Percentiles rank a stretch among this genome's conserved stretches.
phyloP scores from a whole-genome alignment of 1,140 invertebrate genomes.

The Nephila pilipes region DNA sequence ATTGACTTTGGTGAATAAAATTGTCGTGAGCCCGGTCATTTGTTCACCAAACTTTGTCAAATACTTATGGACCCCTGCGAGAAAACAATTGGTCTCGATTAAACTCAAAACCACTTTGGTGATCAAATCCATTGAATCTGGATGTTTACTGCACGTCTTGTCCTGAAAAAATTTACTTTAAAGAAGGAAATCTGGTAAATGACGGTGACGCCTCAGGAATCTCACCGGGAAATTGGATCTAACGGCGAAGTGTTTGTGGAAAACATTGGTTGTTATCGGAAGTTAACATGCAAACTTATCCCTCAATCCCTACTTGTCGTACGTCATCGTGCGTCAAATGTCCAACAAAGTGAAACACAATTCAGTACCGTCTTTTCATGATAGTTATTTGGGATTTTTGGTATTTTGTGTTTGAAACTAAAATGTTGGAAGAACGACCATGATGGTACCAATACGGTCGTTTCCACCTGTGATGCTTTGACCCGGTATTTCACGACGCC shows the following conservation, averaged over 20 bases:
- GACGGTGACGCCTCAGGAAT: not conserved
- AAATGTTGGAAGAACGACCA: constrained; percentile 42
- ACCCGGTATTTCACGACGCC: too few relatives aligned
- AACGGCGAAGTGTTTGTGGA: constrained; percentile 50
- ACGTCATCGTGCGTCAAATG: not conserved
- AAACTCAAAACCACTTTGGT: constrained; percentile 9
- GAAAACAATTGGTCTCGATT: not conserved
- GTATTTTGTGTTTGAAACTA: constrained; percentile 45
- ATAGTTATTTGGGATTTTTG: constrained; percentile 34
- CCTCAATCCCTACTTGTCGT: constrained; percentile 20
- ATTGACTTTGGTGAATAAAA: constrained; percentile 54
- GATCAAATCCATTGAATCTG: constrained; percentile 58
- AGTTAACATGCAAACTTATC: constrained; percentile 21
- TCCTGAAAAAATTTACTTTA: constrained; percentile 49
- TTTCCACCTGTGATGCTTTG: too few relatives aligned
- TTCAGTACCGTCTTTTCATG: not conserved
- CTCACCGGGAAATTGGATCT: constrained; percentile 26
- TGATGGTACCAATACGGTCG: too few relatives aligned
- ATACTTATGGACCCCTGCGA: constrained; percentile 33
- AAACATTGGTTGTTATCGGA: constrained; percentile 47
- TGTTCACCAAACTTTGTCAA: constrained; percentile 61
- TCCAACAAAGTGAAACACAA: constrained; percentile 25
- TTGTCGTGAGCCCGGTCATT: constrained; percentile 50
- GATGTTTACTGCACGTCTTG: constrained; percentile 1
- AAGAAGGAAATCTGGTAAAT: constrained; percentile 32